Conservation (phyloP, 2,888 invertebrate species). For the Cheilosia vulpina region DNA sequence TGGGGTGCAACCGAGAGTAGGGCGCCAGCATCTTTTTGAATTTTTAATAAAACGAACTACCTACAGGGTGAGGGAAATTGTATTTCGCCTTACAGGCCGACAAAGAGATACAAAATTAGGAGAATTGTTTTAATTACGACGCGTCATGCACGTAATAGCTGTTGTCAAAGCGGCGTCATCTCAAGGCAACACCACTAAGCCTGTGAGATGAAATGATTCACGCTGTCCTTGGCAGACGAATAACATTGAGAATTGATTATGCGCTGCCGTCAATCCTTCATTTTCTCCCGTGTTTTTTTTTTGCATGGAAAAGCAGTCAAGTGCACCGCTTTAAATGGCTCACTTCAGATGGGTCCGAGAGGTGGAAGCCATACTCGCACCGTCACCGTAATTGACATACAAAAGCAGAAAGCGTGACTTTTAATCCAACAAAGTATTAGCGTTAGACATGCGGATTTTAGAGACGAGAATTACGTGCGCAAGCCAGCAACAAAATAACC, state of each 20-base stretch:
- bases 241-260: constrained; percentile 57
- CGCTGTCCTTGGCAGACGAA: constrained; percentile 58
- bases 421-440: constrained; percentile 67
- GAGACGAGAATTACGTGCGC: constrained; percentile 32
- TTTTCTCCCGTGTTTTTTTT: constrained; percentile 16
- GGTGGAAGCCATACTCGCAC: constrained; percentile 49
- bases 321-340: constrained; percentile 57
- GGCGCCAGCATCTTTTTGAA: not conserved
- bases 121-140: constrained; percentile 34
- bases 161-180: constrained; percentile 13
- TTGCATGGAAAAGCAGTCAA: constrained; percentile 41
- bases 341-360: constrained; percentile 53
- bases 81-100: constrained; percentile 8
- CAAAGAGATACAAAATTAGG: constrained; percentile 9
- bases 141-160: constrained; percentile 43
- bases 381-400: constrained; percentile 56
- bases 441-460: constrained; percentile 60
- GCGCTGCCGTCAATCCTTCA: constrained; percentile 36
- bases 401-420: constrained; percentile 72
- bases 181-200: not conserved
- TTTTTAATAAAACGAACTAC: not conserved
- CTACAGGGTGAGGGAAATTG: not conserved
- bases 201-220: not conserved
- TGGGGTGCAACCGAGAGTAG: not conserved
- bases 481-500: constrained; percentile 52